A percentile compares a stretch with the other conserved stretches of the same genome.
Evolutionary conservation across 2,797 vertebrate species (phyloP).

Genomic region (Salarias fasciatus): DNA sequence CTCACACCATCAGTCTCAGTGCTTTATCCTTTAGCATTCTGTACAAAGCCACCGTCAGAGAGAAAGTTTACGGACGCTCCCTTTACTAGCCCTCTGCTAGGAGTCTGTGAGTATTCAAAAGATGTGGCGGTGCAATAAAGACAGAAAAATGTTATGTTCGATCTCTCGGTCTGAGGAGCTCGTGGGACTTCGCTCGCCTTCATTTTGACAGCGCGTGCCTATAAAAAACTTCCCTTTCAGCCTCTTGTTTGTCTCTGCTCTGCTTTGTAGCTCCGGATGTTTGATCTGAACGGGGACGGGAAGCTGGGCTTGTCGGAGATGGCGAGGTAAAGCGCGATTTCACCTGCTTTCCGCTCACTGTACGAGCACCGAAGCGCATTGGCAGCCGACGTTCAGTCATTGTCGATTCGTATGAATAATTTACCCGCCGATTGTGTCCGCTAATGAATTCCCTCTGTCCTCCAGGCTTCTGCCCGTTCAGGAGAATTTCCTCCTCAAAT

Average conservation of each 20-base stretch:
- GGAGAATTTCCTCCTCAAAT: constrained; percentile 88
- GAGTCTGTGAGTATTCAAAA: background rate
- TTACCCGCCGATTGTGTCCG: constrained; percentile 36
- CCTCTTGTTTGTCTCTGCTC: constrained; percentile 51
- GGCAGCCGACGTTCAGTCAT: constrained; percentile 25
- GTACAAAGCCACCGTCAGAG: background rate
- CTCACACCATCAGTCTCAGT: no score
- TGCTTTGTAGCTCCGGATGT: constrained; percentile 91
- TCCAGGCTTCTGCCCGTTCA: constrained; percentile 90
- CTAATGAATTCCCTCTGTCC: constrained; percentile 53
- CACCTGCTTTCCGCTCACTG: constrained; percentile 14
- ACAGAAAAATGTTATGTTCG: constrained; percentile 2
- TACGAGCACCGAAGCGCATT: constrained; percentile 38
- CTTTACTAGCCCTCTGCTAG: constrained; percentile 18
- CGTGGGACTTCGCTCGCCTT: constrained; percentile 9
- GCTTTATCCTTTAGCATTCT: no score
- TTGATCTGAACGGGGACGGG: constrained; percentile 96
- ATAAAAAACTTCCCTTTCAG: constrained; percentile 36
- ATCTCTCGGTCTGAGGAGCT: constrained; percentile 8
- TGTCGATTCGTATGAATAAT: constrained; percentile 36
- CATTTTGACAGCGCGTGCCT: constrained; percentile 25
- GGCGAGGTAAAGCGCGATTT: constrained; percentile 86
- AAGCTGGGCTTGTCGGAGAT: constrained; percentile 97
- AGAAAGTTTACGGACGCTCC: constrained; percentile 3
- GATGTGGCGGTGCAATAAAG: background rate